These are phyloP conservation scores for Schizothorax lantsangensis DNA, from an alignment of 2,797 vertebrate species.

Conservation along the genomic window DNA sequence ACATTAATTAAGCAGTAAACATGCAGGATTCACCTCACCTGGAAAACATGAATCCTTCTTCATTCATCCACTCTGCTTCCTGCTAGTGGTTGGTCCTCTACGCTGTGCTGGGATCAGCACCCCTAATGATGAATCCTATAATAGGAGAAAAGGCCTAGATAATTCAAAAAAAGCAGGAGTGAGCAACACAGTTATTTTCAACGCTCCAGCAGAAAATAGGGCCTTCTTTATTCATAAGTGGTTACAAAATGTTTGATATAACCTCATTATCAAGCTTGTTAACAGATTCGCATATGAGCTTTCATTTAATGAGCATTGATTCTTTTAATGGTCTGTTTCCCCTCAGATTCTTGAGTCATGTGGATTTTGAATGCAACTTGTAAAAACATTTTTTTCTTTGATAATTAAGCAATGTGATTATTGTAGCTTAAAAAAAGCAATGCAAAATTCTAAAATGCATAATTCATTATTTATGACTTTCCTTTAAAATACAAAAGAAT, in stretches of 20 bases:
- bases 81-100: slow-evolving; percentile 30
- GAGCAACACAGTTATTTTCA: slow-evolving; percentile 13
- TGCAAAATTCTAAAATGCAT: neutral
- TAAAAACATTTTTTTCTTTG: neutral
- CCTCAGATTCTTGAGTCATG: neutral
- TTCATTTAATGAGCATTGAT: slow-evolving; percentile 16
- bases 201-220: neutral
- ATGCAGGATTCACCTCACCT: slow-evolving; percentile 68
- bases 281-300: slow-evolving; percentile 1
- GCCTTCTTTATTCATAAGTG: slow-evolving; percentile 50
- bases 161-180: neutral
- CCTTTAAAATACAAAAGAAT: neutral
- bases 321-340: neutral
- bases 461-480: neutral
- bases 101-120: neutral
- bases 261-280: slow-evolving; percentile 20
- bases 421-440: neutral
- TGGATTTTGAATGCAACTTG: neutral
- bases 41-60: slow-evolving; percentile 53
- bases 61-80: slow-evolving; percentile 48
- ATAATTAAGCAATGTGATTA: neutral
- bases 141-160: slow-evolving; percentile 21
- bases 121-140: slow-evolving; percentile 15
- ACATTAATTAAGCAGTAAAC: slow-evolving; percentile 77
- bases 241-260: slow-evolving; percentile 54